Evolutionary conservation across 2,888 invertebrate genomes (phyloP), one percentile per base, ranked within the genome.

Genomic region (Chymomyza amoena): DNA sequence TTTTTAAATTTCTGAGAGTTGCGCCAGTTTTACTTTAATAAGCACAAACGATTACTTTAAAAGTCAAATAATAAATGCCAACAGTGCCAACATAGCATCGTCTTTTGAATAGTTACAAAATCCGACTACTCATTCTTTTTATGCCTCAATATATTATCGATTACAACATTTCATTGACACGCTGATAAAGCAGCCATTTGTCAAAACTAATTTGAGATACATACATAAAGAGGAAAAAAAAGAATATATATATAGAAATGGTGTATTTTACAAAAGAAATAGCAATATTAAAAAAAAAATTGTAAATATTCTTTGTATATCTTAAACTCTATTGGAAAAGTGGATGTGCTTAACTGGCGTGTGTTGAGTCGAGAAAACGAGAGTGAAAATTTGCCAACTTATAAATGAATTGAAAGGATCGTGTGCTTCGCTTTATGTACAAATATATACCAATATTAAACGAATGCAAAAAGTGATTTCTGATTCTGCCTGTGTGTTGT

Each of bases 231-330:
- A 45, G 13, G 39, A 7, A 45, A 45, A 45, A 45, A 45, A 45
- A 45, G 13, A 45, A 45, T 3, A 45, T 13, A 45, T 45, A 45
- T 45, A 45, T 10, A 45, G 13, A 13, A 13, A 45, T 45, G 39
- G 39, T 45, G 39, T 45, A 45, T 45, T 45, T 45, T 45, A 45
- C 39, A 45, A 45, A 45, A 15, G 39, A 45, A 45, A 45, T 45
- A 45, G 13, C 39, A 45, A 13, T 45, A 45, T 45, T 45, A 45
- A 15, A 45, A 45, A 10, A 13, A 45, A 45, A 84, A 84, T 89
- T 84, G 84, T 84, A 84, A 84, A 89, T 84, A 84, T 89, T 80
- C 69, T 77, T 87, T 80, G 68, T 85, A 80, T 85, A 78, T 82
- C 73, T 82, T 82, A 76, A 85, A 88, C 80, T 80, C 83, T 82